Evolutionary conservation across 2,888 invertebrate genomes (phyloP), one percentile per base, ranked within the genome.

Genomic region (Dynastes hyllus): DNA sequence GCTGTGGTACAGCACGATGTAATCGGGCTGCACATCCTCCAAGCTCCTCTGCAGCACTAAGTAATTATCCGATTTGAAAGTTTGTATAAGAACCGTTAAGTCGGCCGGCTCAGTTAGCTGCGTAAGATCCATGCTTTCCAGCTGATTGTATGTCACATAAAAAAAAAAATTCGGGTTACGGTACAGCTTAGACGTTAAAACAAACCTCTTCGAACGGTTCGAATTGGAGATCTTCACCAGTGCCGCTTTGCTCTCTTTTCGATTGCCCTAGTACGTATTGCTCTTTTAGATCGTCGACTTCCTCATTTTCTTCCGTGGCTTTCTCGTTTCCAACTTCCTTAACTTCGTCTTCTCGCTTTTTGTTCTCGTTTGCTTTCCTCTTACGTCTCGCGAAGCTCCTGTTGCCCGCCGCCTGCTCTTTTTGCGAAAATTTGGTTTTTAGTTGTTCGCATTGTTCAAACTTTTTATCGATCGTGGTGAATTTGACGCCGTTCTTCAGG

Each of bases 1-100:
- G 76, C 94, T 93, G 86, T 97, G 96, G 88, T 98, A 98, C 90
- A 99, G 92, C 45, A 99, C 92, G 1, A 99, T 93, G 88, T 95
- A 97, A 83, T 93, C 92, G 0, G 99, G 98, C 69, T 91, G 90
- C 4, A 94, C 86, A 61, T 92, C 91, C 65, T 92, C 90, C 76
- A 98, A 89, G 9, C 93, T 93, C 77, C 92, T 91, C 82, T 94
- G 93, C 40, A 98, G 88, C 0, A 94, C 94, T 87, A 95, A 93
- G 70, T 93, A 89, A 84, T 94, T 93, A 50, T 94, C 93, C 40
- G 92, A 94, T 89, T 95, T 95, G 84, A 95, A 94, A 3, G 95
- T 94, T 88, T 95, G 95, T 83, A 96, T 93, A 77, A 94, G 91
- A 80, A 96, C 92, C 22, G 95, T 87, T 16, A 73, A 40, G 1